Evolutionary conservation across 2,113 vertebrate species (phyloP), one percentile per base, ranked within the genome.

Genomic region (Petaurus breviceps): DNA sequence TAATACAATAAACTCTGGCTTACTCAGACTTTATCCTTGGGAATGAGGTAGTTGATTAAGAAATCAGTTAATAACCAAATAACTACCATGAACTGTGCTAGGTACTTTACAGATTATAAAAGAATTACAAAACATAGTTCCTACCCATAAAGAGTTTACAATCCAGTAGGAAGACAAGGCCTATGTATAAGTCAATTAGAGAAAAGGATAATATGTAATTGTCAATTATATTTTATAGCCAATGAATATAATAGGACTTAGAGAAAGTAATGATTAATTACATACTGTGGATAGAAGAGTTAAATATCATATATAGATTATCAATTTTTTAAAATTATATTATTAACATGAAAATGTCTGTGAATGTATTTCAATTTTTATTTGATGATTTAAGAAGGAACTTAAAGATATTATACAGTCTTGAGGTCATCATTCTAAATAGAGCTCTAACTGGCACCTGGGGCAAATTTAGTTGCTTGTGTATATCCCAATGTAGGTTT

Each of bases 231-330:
- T 14, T 61, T 14, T n/a, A n/a, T 37, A 19, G 61, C 4, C 57
- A 61, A 3, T 61, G 28, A 37, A 3, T 61, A 37, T 37, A 61
- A 61, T 61, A 16, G 47, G 49, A 77, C 61, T 49, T 94, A 90
- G 93, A 94, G 96, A 97, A 96, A 26, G 1, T 43, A 90, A 90
- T 91, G 22, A 19, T 8, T 14, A n/a, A 61, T 50, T 92, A 43
- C 47, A 89, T 31, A 23, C 2, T 31, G 14, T 7, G 12, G 6
- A 4, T 61, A 89, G 9, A 31, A 50, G 47, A 54, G 4, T n/a
- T 51, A 31, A 2, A 16, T 55, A 7, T 46, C 3, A 3, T 12
- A 22, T 92, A 93, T 4, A 53, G 51, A 92, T 26, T 43, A 43
- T 43, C 11, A 89, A 10, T 4, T 51, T 16, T 91, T 92, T 37